Evolutionary conservation across 2,113 vertebrate genomes (phyloP), one percentile per base, ranked within the genome.

Genomic region (Prunella fulvescens): DNA sequence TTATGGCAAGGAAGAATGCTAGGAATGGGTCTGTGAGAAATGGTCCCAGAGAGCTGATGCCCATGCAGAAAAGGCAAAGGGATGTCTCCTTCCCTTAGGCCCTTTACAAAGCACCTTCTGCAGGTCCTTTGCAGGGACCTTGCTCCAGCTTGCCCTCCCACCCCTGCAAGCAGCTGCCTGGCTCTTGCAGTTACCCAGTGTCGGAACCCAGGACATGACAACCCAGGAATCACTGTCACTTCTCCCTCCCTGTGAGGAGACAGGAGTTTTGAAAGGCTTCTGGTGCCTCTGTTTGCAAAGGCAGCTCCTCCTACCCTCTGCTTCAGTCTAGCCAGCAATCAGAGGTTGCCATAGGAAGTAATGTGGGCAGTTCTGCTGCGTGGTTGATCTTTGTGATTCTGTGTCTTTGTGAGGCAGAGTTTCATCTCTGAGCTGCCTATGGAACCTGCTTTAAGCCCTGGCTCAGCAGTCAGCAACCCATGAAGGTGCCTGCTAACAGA

Each of bases 331-430:
- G 42, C 11, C 48, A 60, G 29, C 57, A 29, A 17, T 10, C 12
- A 14, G 64, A 57, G 11, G 19, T 54, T 83, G 42, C 50, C 3
- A 0, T 9, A 50, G 40, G 58, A 69, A 82, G 28, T n/a, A 48
- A 53, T 1, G 42, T n/a, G 72, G 66, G 56, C 28, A n/a, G 26
- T n/a, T 73, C 51, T 86, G 29, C 35, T 3, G 1, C 4, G 0
- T 7, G 23, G 26, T 12, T 45, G 42, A 54, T 80, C 31, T 80
- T 70, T 58, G 51, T 0, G 2, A 66, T 83, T 45, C 26, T 3
- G 1, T 39, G 45, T 25, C 23, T 47, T 67, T 4, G 1, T 0
- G 0, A 19, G 54, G 51, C 50, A 26, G 44, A 28, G 9, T 19
- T 45, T 42, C 2, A 1, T 12, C 76, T 31, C 29, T 29, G 45